Evolutionary conservation across 2,888 invertebrate genomes (phyloP), one percentile per base, ranked within the genome.

Genomic region (Polydrusus cervinus): DNA sequence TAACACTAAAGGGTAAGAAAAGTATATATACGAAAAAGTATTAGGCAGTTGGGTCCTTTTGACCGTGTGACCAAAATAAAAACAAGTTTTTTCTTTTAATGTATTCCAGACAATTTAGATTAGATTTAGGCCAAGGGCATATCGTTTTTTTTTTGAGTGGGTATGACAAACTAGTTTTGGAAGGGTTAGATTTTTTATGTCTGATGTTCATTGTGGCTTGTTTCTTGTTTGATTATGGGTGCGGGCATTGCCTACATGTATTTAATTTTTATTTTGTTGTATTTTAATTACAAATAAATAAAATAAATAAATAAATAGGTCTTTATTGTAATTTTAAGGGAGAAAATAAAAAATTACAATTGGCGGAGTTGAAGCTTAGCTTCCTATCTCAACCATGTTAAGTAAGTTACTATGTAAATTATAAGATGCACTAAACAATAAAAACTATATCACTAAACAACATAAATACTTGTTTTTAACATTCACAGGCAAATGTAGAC

Each of bases 91-190:
- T 67, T 16, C n/a, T 20, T 53, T 55, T 55, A 68, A 74, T 61
- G 40, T 51, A 68, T 61, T 43, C 73, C 73, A 74, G 73, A 74
- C 73, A 60, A 60, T 53, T 70, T 74, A 55, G 69, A 70, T 70
- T 74, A 69, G 70, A 70, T 70, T 60, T 70, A 49, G 70, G 70
- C 70, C 70, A 70, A 70, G 70, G 70, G 18, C 57, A 61, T 20
- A 13, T 25, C 49, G 16, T 3, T 65, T 49, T 49, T 25, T 65
- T 65, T 47, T 65, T 65, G 14, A n/a, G 61, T 61, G 14, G 16
- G 49, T 30, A 49, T 57, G 61, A 70, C 61, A 70, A 70, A 61
- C 70, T 57, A 49, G 70, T 70, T 61, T 70, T 47, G n/a, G 7
- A 57, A 62, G 49, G 70, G 67, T 68, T 68, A 57, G 43, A 55